phyloP scores from a whole-genome alignment of 2,888 invertebrate genomes.

The Candidula unifasciata region DNA sequence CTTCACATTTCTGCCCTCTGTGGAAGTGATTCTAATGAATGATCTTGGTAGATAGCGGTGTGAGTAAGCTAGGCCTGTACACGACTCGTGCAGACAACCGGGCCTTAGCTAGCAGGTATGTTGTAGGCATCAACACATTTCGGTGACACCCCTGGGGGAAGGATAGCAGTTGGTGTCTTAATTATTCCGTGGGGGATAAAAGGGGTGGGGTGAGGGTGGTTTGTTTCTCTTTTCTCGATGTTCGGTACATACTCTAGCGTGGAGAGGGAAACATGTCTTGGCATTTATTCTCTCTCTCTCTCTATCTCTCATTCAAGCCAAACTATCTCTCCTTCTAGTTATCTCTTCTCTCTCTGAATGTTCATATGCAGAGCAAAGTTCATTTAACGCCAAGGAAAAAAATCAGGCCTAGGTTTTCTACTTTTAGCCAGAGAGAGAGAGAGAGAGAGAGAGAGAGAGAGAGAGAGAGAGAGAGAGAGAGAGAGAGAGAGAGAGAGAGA shows the following conservation, averaged over 20 bases:
- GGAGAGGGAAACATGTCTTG: background rate
- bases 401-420: background rate
- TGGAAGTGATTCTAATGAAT: conserved; percentile 11
- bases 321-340: background rate
- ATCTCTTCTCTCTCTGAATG: background rate
- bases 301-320: background rate
- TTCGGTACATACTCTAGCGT: background rate
- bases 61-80: background rate
- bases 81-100: background rate
- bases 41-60: background rate
- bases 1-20: background rate
- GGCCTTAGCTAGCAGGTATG: background rate
- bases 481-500: conserved; percentile 1
- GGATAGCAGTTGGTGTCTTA: too few relatives aligned
- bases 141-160: too few relatives aligned
- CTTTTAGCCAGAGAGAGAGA: background rate
- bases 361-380: too few relatives aligned
- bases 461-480: conserved; percentile 37
- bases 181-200: background rate
- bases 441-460: conserved; percentile 16
- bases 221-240: background rate
- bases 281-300: too few relatives aligned
- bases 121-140: too few relatives aligned
- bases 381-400: too few relatives aligned
- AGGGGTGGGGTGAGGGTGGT: background rate